phyloP scores from a whole-genome alignment of 2,888 invertebrate genomes.

The Pandemis cinnamomeana region DNA sequence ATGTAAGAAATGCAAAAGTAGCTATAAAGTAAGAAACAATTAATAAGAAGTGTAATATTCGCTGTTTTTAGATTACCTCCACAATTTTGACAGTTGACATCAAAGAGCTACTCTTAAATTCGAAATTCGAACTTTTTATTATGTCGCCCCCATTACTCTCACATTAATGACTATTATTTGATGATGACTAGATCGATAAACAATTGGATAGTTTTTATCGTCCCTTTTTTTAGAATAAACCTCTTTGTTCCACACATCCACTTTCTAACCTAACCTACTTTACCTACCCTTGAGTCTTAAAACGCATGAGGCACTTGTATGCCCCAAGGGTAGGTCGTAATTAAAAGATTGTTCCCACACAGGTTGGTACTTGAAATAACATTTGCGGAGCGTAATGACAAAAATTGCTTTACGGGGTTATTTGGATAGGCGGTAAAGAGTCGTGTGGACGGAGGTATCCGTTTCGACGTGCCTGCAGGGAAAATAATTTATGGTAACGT shows the following conservation, averaged over 20 bases:
- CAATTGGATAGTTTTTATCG: no score
- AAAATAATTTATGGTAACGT: neutral
- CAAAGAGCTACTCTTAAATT: no score
- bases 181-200: no score
- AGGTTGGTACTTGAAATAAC: conserved; percentile 16
- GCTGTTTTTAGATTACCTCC: no score
- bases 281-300: conserved; percentile 10
- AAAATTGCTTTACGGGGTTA: conserved; percentile 28
- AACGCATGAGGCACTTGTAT: neutral
- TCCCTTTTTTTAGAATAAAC: no score
- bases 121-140: no score
- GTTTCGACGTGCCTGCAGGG: neutral
- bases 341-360: conserved; percentile 35
- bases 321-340: conserved; percentile 27
- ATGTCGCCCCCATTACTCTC: no score
- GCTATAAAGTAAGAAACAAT: no score
- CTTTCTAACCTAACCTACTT: neutral
- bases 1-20: no score
- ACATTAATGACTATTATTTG: no score
- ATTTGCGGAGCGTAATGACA: conserved; percentile 31
- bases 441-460: neutral
- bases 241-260: neutral
- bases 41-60: no score
- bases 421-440: conserved; percentile 4
- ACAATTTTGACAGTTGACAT: no score